Percentiles rank a stretch among this genome's conserved stretches.
Evolutionary conservation across 2,113 vertebrate genomes (phyloP).

Genomic region (Glareola pratincola): DNA sequence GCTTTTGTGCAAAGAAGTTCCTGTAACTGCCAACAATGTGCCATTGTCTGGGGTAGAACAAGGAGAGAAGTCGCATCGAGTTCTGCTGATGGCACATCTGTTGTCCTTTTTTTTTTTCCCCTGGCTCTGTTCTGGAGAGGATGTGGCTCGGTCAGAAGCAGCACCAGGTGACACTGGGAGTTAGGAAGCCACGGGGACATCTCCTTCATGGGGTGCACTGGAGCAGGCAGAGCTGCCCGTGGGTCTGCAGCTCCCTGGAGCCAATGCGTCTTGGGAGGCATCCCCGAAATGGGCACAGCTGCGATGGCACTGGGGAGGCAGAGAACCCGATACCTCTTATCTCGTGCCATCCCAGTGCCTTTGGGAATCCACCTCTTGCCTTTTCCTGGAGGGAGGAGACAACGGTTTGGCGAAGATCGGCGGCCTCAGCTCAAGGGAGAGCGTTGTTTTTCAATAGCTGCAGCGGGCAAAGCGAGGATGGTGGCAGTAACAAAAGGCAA

Average conservation of each 20-base stretch:
- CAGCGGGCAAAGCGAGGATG: neutral
- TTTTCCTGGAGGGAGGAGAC: neutral
- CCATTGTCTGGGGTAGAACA: neutral
- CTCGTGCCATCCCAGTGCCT: fast-evolving
- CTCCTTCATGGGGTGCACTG: neutral
- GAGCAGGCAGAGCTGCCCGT: neutral
- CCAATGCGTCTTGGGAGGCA: neutral
- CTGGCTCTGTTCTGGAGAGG: neutral
- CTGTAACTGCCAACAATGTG: neutral
- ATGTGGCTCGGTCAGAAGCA: neutral
- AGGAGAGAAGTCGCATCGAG: neutral
- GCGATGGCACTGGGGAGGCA: fast-evolving
- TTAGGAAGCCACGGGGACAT: fast-evolving
- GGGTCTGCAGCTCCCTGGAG: neutral
- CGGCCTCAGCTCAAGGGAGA: neutral
- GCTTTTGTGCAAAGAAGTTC: neutral
- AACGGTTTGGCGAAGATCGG: neutral
- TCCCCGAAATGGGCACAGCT: neutral
- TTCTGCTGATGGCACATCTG: fast-evolving
- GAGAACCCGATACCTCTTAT: neutral
- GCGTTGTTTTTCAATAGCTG: neutral
- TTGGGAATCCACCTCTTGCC: neutral
- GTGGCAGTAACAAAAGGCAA: neutral
- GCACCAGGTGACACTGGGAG: neutral
- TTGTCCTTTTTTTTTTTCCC: neutral